phyloP scores from a whole-genome alignment of 2,797 vertebrate species.

The Lithobates pipiens region DNA sequence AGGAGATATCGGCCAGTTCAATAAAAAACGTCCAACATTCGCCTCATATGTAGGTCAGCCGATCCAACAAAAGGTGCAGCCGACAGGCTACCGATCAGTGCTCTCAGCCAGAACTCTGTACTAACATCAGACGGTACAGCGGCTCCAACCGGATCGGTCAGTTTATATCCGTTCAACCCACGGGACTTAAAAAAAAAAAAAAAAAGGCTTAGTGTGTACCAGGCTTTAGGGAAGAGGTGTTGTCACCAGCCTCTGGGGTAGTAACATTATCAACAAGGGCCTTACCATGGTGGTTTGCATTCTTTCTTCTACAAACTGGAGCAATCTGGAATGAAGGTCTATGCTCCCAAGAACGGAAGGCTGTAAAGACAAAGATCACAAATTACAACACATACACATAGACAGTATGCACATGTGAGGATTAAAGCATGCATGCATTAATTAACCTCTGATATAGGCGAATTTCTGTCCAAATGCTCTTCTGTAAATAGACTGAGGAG shows the following conservation, averaged over 20 bases:
- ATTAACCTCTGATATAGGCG: neutral
- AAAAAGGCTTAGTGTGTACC: too few species aligned
- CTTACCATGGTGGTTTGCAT: constrained; percentile 85
- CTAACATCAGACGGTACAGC: too few species aligned
- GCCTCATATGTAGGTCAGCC: too few species aligned
- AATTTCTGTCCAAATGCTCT: neutral
- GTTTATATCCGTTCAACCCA: too few species aligned
- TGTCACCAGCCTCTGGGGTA: neutral
- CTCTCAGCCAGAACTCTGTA: too few species aligned
- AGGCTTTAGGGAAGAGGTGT: too few species aligned
- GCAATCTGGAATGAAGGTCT: constrained; percentile 74
- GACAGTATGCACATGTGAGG: neutral
- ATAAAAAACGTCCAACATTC: too few species aligned
- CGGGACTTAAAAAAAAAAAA: too few species aligned
- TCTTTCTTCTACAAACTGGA: constrained; percentile 81
- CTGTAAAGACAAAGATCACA: constrained; percentile 66
- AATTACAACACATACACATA: neutral
- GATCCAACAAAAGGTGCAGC: too few species aligned
- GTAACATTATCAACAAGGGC: neutral
- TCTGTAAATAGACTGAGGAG: neutral
- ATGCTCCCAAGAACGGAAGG: constrained; percentile 65
- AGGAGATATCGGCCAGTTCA: too few species aligned
- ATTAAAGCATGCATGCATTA: neutral
- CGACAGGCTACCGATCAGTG: too few species aligned
- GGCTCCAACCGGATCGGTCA: too few species aligned